Conservation (phyloP, 2,113 vertebrate species). For the Nyctereutes procyonoides region DNA sequence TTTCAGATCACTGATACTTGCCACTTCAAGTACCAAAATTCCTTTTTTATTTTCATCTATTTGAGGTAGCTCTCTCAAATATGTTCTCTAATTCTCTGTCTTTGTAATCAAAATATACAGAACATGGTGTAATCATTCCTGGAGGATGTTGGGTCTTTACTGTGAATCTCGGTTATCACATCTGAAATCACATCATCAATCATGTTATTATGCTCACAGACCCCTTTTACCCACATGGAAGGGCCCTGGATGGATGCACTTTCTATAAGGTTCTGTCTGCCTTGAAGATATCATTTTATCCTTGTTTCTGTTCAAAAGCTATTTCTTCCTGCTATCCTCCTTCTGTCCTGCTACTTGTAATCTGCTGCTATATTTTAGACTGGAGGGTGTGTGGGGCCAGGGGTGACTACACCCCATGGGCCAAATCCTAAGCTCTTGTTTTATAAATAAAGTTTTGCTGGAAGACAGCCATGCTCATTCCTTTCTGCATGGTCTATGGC, state of each 20-base stretch:
- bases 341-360: neutral
- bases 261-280: neutral
- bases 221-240: neutral
- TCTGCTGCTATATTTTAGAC: neutral
- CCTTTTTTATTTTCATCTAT: neutral
- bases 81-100: neutral
- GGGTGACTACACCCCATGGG: neutral
- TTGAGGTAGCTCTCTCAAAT: neutral
- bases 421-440: neutral
- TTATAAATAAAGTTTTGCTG: conserved; percentile 55
- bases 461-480: neutral
- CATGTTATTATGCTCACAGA: neutral
- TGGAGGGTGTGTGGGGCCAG: neutral
- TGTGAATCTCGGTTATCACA: neutral
- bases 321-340: neutral
- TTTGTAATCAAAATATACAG: neutral
- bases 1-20: neutral
- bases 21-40: neutral
- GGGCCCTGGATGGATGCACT: rapidly evolving
- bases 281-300: neutral
- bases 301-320: neutral
- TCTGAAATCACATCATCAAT: neutral
- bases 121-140: neutral
- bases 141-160: neutral
- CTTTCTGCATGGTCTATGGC: neutral